Base-by-base conservation (phyloP, 92 coral and sea anemone genomes). In the Phenganax marumi region DNA sequence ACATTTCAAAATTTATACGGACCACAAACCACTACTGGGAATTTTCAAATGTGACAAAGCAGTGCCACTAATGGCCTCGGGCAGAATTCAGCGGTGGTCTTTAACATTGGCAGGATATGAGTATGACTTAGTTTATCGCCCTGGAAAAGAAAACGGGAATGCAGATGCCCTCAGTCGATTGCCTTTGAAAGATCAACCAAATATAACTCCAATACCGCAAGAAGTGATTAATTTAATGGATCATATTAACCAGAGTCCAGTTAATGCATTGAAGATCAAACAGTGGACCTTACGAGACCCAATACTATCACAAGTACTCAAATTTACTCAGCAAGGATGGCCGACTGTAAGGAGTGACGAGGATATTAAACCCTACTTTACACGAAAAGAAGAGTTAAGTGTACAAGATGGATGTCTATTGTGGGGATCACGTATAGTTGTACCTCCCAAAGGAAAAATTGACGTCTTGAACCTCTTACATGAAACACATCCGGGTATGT, bases 211-310 rank as follows among this genome's bases (percentile, higher is more conserved):
- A 55, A 68, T 58, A 39, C 76, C 90, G n/a, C 88, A 87, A 21
- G 92, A 90, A 55, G 87, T 85, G 14, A 75, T 90, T 13, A 13
- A 74, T 46, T 60, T 84, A 52, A 87, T 90, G 90, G 88, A 87
- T 65, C 88, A 86, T 70, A 72, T 89, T 50, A 80, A 80, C 51
- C 80, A 65, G 21, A 87, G 88, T 10, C 84, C 88, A 19, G 88
- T 89, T 23, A 76, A 80, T 52, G 80, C 81, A 57, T 57, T 84
- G 12, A 76, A 89, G 56, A 87, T 73, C 57, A 87, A 84, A 54
- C 84, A 79, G 57, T 87, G 88, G 88, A 89, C 88, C 57, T 49
- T 51, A 61, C 50, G 84, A 52, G 90, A 87, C 54, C 91, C 89
- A 13, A 24, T 77, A 8, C 84, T 90, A 50, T 88, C 91, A 16